These are phyloP conservation scores for Aporophyla nigra DNA, from an alignment of 2,888 invertebrate species.

Conservation along the genomic window DNA sequence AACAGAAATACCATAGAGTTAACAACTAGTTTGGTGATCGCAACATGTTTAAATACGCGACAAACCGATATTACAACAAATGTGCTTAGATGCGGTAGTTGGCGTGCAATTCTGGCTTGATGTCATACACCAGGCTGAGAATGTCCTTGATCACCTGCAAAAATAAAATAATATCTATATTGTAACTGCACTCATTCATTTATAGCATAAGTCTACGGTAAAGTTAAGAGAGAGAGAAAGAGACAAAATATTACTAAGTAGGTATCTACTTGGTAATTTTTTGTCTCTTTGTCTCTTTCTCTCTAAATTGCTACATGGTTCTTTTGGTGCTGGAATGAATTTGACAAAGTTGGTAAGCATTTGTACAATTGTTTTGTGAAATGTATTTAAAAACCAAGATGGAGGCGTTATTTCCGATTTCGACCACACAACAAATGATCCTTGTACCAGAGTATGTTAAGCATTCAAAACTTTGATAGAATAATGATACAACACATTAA, in stretches of 20 bases:
- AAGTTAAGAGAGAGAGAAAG: too few relatives aligned
- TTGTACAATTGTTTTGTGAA: background rate
- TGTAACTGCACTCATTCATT: background rate
- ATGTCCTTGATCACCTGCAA: conserved; percentile 95
- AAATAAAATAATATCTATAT: conserved; percentile 6
- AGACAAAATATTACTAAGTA: background rate
- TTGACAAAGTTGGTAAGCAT: background rate
- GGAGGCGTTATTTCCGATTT: background rate
- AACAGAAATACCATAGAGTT: conserved; percentile 73
- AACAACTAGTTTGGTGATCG: conserved; percentile 77
- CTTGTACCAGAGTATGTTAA: background rate
- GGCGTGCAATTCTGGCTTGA: conserved; percentile 97
- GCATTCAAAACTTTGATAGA: background rate
- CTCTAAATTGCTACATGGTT: too few relatives aligned
- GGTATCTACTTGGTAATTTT: too few relatives aligned
- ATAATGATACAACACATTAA: background rate
- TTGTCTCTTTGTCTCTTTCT: too few relatives aligned
- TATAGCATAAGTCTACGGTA: background rate
- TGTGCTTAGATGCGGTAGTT: conserved; percentile 92
- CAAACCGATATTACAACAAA: conserved; percentile 55
- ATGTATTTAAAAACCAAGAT: background rate
- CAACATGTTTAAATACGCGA: conserved; percentile 69
- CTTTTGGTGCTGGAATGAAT: background rate
- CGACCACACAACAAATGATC: too few relatives aligned
- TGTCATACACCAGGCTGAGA: conserved; percentile 96